Evolutionary conservation across 2,888 invertebrate species (phyloP), one percentile per base, ranked within the genome.

Genomic region (Meliscaeva auricollis): DNA sequence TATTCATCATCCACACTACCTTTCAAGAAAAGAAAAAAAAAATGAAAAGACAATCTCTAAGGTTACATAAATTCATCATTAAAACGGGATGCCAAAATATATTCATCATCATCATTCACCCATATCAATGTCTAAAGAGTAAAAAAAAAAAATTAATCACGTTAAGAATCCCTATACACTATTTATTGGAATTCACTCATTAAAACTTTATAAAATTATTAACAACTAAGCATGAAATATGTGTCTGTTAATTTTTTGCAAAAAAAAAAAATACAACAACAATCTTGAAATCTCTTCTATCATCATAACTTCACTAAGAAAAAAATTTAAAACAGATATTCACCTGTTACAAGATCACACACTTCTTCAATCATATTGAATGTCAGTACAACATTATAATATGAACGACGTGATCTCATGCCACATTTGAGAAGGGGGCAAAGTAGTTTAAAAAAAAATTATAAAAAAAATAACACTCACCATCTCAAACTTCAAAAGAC

Each of bases 361-460:
- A 50, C 38, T 62, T 60, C 60, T 54, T 50, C 41, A 66, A 30
- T 35, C 46, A 32, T 17, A 48, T 74, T 22, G 32, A 68, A 62
- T 50, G 66, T 50, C 48, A 50, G 66, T 20, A 32, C 32, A 32
- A 17, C 46, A 35, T 48, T 22, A 35, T 41, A 35, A 50, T 41
- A 41, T 48, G 60, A 64, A 56, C 64, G 64, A 56, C 64, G 64
- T 83, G 83, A 83, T 83, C 79, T 83, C 83, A 83, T 83, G 79
- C 50, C 46, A 20, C 11, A 50, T 13, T 8, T 64, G 8, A 64
- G 64, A 15, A 73, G 26, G 26, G 62, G 20, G 44, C 52, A 38
- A n/a, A 15, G 46, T 11, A 32, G 26, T 50, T 15, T 30, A 69
- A 5, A 9, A 5, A 17, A n/a, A 22, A 54, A 26, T n/a, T 9